Percentiles rank a stretch among this genome's conserved stretches.
phyloP scores from a whole-genome alignment of 2,113 vertebrate species.

The Dolichotis patagonum region DNA sequence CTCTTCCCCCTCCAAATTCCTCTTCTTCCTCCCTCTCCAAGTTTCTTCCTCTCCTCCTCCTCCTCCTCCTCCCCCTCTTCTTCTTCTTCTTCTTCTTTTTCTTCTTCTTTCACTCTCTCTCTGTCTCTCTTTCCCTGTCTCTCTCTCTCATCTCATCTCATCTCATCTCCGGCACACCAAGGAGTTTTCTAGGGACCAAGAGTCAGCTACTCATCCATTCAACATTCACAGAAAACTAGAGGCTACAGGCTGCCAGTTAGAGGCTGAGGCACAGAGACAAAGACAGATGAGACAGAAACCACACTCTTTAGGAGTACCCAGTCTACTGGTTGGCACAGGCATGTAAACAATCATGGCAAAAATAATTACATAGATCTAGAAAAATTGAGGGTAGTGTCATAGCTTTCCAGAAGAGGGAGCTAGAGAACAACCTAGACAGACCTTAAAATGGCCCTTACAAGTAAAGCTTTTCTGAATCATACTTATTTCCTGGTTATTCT shows the following conservation, averaged over 20 bases:
- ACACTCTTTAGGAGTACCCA: not conserved
- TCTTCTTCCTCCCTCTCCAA: not conserved
- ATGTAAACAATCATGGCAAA: not conserved
- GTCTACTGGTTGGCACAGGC: not conserved
- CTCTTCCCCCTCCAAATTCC: not conserved
- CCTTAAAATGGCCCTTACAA: not conserved
- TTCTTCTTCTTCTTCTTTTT: too few relatives aligned
- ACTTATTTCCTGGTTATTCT: not conserved
- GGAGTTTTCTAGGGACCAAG: constrained; percentile 36
- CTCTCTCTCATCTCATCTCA: too few relatives aligned
- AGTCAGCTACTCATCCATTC: not conserved
- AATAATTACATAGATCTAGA: not conserved
- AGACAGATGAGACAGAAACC: not conserved
- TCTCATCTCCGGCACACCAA: not conserved
- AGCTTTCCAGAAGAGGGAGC: constrained; percentile 73
- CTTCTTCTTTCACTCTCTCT: too few relatives aligned
- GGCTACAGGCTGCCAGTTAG: not conserved
- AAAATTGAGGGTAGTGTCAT: not conserved
- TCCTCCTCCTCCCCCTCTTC: too few relatives aligned
- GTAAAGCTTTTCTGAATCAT: not conserved
- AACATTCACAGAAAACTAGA: not conserved
- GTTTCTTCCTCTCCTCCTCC: too few relatives aligned
- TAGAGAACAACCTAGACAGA: constrained; percentile 57
- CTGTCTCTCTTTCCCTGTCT: not conserved
- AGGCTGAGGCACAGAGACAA: not conserved